Base-by-base conservation (phyloP, 2,888 invertebrate genomes). In the Macropis europaea region DNA sequence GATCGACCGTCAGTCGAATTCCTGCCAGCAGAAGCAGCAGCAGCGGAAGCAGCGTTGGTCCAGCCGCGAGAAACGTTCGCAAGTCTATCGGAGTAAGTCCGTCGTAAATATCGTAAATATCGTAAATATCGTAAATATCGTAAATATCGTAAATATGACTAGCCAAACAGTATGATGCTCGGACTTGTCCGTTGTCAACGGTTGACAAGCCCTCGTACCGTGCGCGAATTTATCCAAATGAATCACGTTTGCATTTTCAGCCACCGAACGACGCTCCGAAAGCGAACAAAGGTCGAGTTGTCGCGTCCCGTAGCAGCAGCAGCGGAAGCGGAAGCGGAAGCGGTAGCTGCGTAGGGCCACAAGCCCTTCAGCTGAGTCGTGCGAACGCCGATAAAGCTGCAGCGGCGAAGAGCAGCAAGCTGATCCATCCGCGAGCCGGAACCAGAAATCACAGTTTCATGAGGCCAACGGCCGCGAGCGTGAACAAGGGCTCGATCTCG, bases 401-500 rank as follows among this genome's bases (percentile, higher is more conserved):
- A 1, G 19, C 53, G 2, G 30, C 76, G 13, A 86, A 83, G 48
- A 88, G 85, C n/a, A n/a, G n/a, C 70, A 84, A 85, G 57, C 60
- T 89, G 30, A 76, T 86, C 1, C 89, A 88, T 42, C 87, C 89
- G 6, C 82, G 86, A 42, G 70, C 79, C 3, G 81, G 73, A 1
- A 67, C 76, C 17, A 79, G 77, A 24, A 84, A 79, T 72, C 89
- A 89, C 67, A 89, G 95, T 70, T 97, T 97, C 87, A 97, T 97
- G 97, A 93, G 96, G 84, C 97, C 97, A 0, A 97, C 97, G 0
- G 94, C 96, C 24, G 94, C 97, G 7, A 97, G 96, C 76, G 93
- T 94, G 28, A 96, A 96, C 53, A 95, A 96, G 88, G 93, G 92
- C 77, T 90, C 89, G 19, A 85, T 85, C 53, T 81, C 87, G 26